Base-by-base conservation (phyloP, 1,140 invertebrate genomes). In the Drosophila watanabei region DNA sequence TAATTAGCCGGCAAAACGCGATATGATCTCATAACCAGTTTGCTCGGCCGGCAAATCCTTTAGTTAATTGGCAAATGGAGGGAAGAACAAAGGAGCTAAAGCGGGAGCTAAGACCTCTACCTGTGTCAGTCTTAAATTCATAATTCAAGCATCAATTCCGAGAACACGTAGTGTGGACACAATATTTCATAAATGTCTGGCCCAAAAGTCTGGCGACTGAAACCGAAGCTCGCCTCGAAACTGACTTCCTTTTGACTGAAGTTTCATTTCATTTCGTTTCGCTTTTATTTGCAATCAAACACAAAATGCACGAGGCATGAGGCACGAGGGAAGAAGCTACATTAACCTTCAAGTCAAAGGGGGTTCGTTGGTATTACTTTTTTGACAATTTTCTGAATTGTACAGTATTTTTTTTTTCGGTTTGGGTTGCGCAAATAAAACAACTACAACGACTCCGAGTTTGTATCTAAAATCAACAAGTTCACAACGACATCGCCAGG, bases 401-500 rank as follows among this genome's bases (percentile, higher is more conserved):
- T 78, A 61, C 75, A 24, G 24, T 24, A 24, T 77, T 64, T 9
- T 39, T 48, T 28, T 48, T 16, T 61, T 59, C 33, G 61, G 20
- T 57, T 39, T 79, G 43, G 24, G 86, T 86, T 91, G 79, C 82
- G 86, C 86, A 90, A 89, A 90, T 89, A 82, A 66, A 69, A 75
- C 63, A 56, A 72, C 77, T 41, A 82, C 75, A 33, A 33, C 52
- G 33, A 39, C 54, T 24, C 43, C 57, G 73, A 63, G 64, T 78
- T 91, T 89, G 86, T 89, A 89, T 89, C 86, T 89, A 86, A 90
- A 90, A 89, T 90, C 86, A 89, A 89, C 86, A 86, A 89, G 87
- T 89, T 89, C 86, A 86, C 75, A 71, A 81, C 78, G 78, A 79
- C 75, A 70, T 20, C 48, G 54, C 68, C 73, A 61, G 76, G 70